Conservation (phyloP, 2,113 vertebrate species). For the Choloepus hoffmanni region DNA sequence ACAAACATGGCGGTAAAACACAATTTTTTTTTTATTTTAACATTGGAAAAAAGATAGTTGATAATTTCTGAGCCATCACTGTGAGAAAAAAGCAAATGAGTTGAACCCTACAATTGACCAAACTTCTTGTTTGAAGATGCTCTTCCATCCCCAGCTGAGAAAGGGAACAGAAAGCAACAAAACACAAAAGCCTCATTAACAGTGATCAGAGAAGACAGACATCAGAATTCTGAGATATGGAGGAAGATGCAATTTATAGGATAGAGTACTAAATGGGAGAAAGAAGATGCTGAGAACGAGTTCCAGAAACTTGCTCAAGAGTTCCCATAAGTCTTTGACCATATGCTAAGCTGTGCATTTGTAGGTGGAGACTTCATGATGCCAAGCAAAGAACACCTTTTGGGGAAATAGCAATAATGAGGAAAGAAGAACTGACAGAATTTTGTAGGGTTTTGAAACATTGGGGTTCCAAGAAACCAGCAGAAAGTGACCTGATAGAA, state of each 20-base stretch:
- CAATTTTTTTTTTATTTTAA: too few species aligned
- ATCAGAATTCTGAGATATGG: background rate
- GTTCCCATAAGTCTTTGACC: background rate
- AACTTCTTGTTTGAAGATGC: background rate
- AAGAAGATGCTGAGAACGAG: background rate
- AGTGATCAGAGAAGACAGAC: too few species aligned
- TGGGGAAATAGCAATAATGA: too few species aligned
- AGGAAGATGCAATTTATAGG: background rate
- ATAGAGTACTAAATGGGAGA: background rate
- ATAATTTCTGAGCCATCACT: background rate
- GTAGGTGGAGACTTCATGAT: too few species aligned
- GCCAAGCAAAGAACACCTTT: too few species aligned
- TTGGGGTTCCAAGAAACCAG: too few species aligned
- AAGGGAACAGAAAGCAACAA: background rate
- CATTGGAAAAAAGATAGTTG: too few species aligned
- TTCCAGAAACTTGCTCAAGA: background rate
- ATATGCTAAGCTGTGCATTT: background rate
- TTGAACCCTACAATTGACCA: background rate
- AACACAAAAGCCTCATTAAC: background rate
- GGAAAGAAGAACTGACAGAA: too few species aligned
- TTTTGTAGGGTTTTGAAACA: too few species aligned
- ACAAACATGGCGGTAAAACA: too few species aligned
- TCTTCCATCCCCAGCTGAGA: background rate
- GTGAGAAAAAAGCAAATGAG: background rate
- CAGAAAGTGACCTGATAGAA: background rate